A percentile compares a stretch with the other conserved stretches of the same genome.
Conservation (phyloP, 2,888 invertebrate species). For the Netelia virgata region DNA sequence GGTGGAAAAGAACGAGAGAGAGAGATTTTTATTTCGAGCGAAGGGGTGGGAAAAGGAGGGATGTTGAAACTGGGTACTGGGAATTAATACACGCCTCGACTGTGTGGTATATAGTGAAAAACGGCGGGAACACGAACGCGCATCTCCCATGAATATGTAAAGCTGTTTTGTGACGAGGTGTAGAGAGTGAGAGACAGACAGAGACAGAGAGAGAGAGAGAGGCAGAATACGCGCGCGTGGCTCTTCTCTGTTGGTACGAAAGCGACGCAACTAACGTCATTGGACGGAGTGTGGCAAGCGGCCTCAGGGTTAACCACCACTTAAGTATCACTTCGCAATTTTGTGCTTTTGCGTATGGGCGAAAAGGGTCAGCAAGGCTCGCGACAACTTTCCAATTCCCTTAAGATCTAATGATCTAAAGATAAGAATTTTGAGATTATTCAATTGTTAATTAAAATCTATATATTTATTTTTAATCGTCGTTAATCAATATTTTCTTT, state of each 20-base stretch:
- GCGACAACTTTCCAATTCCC: conserved; percentile 37
- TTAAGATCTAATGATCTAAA: not conserved
- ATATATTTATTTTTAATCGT: not conserved
- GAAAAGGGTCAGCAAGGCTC: conserved; percentile 14
- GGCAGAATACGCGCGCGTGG: conserved; percentile 26
- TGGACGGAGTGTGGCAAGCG: conserved; percentile 69
- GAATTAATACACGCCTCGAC: conserved; percentile 75
- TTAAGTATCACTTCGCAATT: conserved; percentile 55
- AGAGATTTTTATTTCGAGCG: conserved; percentile 9
- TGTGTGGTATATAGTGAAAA: conserved; percentile 47
- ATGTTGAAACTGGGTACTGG: conserved; percentile 66
- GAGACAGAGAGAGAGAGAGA: conserved; percentile 6
- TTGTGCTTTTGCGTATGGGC: not conserved
- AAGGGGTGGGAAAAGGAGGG: conserved; percentile 43
- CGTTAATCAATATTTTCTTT: not conserved
- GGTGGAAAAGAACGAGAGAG: conserved; percentile 54
- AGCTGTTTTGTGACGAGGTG: conserved; percentile 77
- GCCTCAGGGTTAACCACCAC: conserved; percentile 71
- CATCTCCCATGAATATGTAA: conserved; percentile 79
- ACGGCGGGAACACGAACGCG: conserved; percentile 54
- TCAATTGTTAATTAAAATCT: not conserved
- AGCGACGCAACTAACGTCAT: conserved; percentile 73
- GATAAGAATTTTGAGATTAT: not conserved
- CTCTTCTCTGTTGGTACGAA: conserved; percentile 64
- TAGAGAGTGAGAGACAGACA: conserved; percentile 46